Evolutionary conservation across 1,140 invertebrate species (phyloP).

Genomic region (Magallana gigas): DNA sequence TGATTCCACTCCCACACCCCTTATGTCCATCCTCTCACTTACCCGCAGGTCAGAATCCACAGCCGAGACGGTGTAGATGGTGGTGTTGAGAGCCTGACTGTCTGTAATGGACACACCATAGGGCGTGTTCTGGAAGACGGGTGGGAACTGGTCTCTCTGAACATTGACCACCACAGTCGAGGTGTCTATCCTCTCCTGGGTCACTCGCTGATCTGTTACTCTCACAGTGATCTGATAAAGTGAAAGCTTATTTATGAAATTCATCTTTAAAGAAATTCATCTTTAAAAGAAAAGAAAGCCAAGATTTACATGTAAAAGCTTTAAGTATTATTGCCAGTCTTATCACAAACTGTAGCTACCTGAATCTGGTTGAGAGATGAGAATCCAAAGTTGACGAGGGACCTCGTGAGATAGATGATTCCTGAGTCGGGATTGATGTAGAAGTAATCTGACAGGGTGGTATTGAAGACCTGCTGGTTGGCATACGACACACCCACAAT

Average conservation of each 20-base stretch:
- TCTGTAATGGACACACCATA: slow-evolving; percentile 86
- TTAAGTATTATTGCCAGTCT: no score
- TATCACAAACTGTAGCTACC: slow-evolving; percentile 28
- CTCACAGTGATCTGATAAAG: slow-evolving; percentile 64
- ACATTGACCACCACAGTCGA: slow-evolving; percentile 87
- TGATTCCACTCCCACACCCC: no score
- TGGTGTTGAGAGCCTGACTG: slow-evolving; percentile 86
- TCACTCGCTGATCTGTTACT: slow-evolving; percentile 88
- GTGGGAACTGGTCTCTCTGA: slow-evolving; percentile 88
- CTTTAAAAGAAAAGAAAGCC: neutral
- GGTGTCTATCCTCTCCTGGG: slow-evolving; percentile 85
- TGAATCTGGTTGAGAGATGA: slow-evolving; percentile 54
- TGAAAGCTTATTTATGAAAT: neutral
- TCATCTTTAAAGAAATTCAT: neutral
- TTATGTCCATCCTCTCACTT: neutral
- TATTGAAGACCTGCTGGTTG: slow-evolving; percentile 19
- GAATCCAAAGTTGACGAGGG: slow-evolving; percentile 31
- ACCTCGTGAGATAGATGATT: slow-evolving; percentile 39
- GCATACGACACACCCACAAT: slow-evolving; percentile 22
- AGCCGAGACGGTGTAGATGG: slow-evolving; percentile 86
- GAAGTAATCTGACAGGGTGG: slow-evolving; percentile 21
- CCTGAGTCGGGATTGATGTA: slow-evolving; percentile 59
- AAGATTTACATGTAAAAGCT: no score
- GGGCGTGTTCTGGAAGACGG: slow-evolving; percentile 85
- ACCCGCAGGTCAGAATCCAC: slow-evolving; percentile 45